Percentiles rank a stretch among this genome's conserved stretches.
Evolutionary conservation across 37 sponge, comb jelly and placozoan species (phyloP).

Genomic region (Diacarnus erythraeanus): DNA sequence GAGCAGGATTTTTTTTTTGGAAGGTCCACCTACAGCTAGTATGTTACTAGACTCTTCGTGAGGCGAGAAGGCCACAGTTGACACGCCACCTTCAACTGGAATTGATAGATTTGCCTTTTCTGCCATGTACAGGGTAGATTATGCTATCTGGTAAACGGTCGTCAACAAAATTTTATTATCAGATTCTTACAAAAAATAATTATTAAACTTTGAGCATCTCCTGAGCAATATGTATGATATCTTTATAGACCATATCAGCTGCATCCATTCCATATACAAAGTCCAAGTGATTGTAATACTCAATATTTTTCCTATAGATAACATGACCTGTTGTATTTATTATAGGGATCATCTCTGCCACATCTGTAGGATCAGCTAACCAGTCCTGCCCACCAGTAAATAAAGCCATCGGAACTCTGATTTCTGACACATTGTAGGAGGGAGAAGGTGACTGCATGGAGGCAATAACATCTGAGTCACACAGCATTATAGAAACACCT

Average conservation of each 20-base stretch:
- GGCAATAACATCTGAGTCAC: not conserved
- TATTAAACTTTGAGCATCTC: too few species aligned
- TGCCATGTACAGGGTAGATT: too few species aligned
- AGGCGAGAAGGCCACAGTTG: conserved; percentile 15
- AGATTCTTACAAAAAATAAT: too few species aligned
- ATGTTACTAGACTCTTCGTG: conserved; percentile 13
- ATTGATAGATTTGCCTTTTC: conserved; percentile 14
- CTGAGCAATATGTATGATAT: conserved; percentile 46
- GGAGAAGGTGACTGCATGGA: conserved; percentile 54
- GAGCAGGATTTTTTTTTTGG: too few species aligned
- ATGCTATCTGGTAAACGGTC: too few species aligned
- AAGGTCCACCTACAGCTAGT: conserved; percentile 25
- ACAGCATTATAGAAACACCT: not conserved
- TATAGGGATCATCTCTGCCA: conserved; percentile 40
- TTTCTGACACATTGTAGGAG: conserved; percentile 56
- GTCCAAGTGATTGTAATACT: conserved; percentile 86
- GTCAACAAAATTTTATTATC: too few species aligned
- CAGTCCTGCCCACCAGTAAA: conserved; percentile 81
- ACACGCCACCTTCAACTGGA: not conserved
- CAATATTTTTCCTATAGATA: conserved; percentile 40
- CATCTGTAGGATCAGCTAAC: conserved; percentile 84
- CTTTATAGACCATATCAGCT: conserved; percentile 50
- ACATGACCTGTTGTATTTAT: conserved; percentile 17
- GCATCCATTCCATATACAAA: conserved; percentile 91
- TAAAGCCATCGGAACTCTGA: conserved; percentile 75